Conservation (phyloP, 2,888 invertebrate genomes). For the Yponomeuta evonymella region DNA sequence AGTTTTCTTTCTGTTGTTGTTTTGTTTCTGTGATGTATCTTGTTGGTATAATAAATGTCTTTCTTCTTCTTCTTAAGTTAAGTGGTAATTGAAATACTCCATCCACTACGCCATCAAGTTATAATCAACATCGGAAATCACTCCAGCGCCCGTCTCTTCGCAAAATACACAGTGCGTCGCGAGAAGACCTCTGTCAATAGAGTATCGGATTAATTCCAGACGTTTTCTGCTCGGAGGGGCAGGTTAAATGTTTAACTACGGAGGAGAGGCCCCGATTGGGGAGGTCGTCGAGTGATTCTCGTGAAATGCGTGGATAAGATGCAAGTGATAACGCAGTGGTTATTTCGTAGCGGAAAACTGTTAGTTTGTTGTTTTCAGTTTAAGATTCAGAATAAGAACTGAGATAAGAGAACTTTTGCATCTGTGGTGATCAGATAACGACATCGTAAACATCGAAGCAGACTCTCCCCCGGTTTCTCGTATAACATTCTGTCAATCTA, state of each 20-base stretch:
- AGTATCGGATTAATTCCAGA: constrained; percentile 17
- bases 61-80: too few species aligned
- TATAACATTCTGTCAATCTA: too few species aligned
- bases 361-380: too few species aligned
- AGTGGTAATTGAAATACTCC: too few species aligned
- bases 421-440: too few species aligned
- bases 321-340: not conserved
- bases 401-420: too few species aligned
- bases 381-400: too few species aligned
- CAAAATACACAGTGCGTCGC: constrained; percentile 10
- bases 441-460: too few species aligned
- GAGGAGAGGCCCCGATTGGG: not conserved
- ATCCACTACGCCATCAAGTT: not conserved
- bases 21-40: too few species aligned
- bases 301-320: not conserved
- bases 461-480: too few species aligned
- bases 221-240: constrained; percentile 17
- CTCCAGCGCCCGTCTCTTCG: not conserved
- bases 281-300: not conserved
- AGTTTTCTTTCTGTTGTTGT: too few species aligned
- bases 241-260: constrained; percentile 22
- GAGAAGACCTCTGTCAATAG: constrained; percentile 21
- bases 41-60: too few species aligned
- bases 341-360: not conserved
- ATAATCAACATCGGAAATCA: not conserved